Evolutionary conservation across 1,140 invertebrate genomes (phyloP), one percentile per base, ranked within the genome.

Genomic region (Drosophila ironensis): DNA sequence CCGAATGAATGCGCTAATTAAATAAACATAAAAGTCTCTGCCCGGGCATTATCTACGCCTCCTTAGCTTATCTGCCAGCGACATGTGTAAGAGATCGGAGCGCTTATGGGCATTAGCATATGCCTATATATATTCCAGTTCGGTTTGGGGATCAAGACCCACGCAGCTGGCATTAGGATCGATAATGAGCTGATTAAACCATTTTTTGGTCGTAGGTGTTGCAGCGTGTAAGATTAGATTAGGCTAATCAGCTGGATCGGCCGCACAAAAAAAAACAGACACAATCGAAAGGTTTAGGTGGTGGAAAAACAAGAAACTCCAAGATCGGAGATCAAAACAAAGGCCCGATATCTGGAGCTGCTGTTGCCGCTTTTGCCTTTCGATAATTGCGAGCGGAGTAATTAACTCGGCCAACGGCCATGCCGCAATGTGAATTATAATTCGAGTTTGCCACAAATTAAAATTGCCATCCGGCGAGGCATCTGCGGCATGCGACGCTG

Each of bases 401-500:
- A 84, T 84, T 84, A 86, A 86, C 80, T 80, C 48, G 38, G 42
- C 51, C 46, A 47, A 52, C 69, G 59, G 44, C 54, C 45, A 48
- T 45, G 41, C 52, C 47, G 67, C 70, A 82, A 76, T 84, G 80
- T 51, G 60, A 74, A 86, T 78, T 78, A 78, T 86, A 84, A 84
- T 84, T 84, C 72, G 57, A 78, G 74, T 71, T 82, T 59, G 74
- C 80, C 68, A 78, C 80, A 82, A 82, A 82, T 82, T 86, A 86
- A 84, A 84, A 84, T 84, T 78, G 81, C 80, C 80, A 80, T 61
- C 35, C 52, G 47, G 57, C 38, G 51, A 54, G 57, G 64, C 74
- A 84, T 84, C 68, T 40, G 54, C 51, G 80, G 78, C 73, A 86
- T 84, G 74, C 69, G 53, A 71, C 72, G 59, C 33, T 63, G 41